Evolutionary conservation across 1,140 invertebrate genomes (phyloP), one percentile per base, ranked within the genome.

Genomic region (Drosophila eugracilis): DNA sequence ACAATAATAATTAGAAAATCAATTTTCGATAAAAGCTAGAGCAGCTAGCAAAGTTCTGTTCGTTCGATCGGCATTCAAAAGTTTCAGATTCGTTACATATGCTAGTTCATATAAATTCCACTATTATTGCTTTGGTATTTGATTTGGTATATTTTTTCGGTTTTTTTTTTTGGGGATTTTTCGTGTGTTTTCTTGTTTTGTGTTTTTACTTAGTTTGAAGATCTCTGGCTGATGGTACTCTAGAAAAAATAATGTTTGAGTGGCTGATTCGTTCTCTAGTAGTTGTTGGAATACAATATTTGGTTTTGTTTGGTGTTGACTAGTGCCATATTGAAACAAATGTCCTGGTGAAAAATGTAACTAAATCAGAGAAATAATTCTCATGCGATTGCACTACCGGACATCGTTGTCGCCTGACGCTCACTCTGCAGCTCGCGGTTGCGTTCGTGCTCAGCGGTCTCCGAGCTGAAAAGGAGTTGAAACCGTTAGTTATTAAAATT

Each of bases 301-400:
- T 70, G 63, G 62, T 53, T 70, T 36, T 42, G 37, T 36, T 78
- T 60, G 12, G 32, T 47, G 36, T 47, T 48, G 49, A 66, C 59
- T 66, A 52, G 57, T 37, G 37, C 41, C 42, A 69, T 55, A 67
- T 67, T 17, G 55, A 85, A 89, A 92, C 91, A 91, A 80, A 93
- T 91, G 91, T 92, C 91, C 70, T 67, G 72, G 60, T 42, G 66
- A 85, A 91, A 90, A 88, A 77, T 78, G 71, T 72, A 91, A 91
- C 91, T 91, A 91, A 91, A 91, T 91, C 91, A 91, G 89, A 91
- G 91, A 91, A 91, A 91, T 91, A 91, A 91, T 91, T 91, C 91
- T 94, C 94, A 95, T 93, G 94, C 94, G 92, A 95, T 94, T 81
- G 94, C 94, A 92, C 93, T 94, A 55, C 94, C 94, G 73, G 94